phyloP scores from a whole-genome alignment of 2,113 vertebrate species.

The Nymphicus hollandicus region DNA sequence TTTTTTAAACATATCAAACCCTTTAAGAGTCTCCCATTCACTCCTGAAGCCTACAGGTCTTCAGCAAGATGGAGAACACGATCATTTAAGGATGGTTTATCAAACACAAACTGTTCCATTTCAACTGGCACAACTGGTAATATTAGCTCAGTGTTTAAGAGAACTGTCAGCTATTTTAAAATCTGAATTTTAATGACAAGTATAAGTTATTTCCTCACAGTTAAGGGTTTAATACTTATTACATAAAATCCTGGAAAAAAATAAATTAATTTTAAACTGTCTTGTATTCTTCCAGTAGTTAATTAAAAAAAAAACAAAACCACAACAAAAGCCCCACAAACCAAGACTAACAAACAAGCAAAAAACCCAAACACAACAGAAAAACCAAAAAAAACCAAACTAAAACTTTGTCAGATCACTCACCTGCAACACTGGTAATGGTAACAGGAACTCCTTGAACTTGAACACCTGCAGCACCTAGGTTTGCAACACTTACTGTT shows the following conservation, averaged over 20 bases:
- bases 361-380: background rate
- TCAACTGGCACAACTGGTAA: background rate
- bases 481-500: slow-evolving; percentile 94
- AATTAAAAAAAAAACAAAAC: background rate
- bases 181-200: background rate
- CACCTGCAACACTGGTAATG: slow-evolving; percentile 95
- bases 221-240: background rate
- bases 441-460: slow-evolving; percentile 96
- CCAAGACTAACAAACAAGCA: background rate
- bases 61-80: background rate
- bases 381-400: background rate
- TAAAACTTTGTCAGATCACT: slow-evolving; percentile 47
- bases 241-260: background rate
- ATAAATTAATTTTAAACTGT: background rate
- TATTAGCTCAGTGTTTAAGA: background rate
- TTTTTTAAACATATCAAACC: background rate
- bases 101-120: background rate
- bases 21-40: background rate
- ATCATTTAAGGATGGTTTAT: background rate
- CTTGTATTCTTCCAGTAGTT: background rate
- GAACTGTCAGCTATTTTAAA: background rate
- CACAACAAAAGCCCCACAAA: background rate
- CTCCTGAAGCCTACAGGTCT: background rate
- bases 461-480: slow-evolving; percentile 91
- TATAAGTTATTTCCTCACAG: background rate